Evolutionary conservation across 2,797 vertebrate species (phyloP).

Genomic region (Tokudaia tokunoshimensis): DNA sequence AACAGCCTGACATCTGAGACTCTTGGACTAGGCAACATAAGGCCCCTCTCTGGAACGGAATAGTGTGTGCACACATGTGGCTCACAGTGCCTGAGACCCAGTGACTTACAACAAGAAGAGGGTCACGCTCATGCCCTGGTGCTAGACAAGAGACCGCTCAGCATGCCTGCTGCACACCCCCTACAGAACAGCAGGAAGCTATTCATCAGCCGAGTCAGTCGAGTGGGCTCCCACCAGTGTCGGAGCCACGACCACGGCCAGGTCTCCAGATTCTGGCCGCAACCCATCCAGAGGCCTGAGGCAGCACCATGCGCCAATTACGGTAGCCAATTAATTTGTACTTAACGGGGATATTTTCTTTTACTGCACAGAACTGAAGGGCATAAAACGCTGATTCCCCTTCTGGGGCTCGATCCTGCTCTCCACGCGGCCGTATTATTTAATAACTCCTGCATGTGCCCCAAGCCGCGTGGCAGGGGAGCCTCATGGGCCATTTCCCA

Average conservation of each 20-base stretch:
- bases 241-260: background rate
- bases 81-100: constrained; percentile 93
- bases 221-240: background rate
- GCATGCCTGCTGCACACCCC: background rate
- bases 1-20: background rate
- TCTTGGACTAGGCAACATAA: background rate
- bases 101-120: constrained; percentile 92
- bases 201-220: background rate
- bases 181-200: background rate
- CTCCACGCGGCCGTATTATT: background rate
- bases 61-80: constrained; percentile 72
- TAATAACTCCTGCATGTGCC: constrained; percentile 44
- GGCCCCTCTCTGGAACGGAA: constrained; percentile 85
- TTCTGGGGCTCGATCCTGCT: constrained; percentile 55
- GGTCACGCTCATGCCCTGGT: background rate
- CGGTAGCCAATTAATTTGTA: constrained; percentile 70
- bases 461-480: background rate
- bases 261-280: background rate
- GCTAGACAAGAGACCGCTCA: background rate
- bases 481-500: background rate
- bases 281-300: constrained; percentile 46
- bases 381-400: constrained; percentile 70
- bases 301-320: constrained; percentile 50
- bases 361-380: constrained; percentile 52
- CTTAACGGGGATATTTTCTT: constrained; percentile 73